Evolutionary conservation across 2,888 invertebrate genomes (phyloP), one percentile per base, ranked within the genome.

Genomic region (Meganola albula): DNA sequence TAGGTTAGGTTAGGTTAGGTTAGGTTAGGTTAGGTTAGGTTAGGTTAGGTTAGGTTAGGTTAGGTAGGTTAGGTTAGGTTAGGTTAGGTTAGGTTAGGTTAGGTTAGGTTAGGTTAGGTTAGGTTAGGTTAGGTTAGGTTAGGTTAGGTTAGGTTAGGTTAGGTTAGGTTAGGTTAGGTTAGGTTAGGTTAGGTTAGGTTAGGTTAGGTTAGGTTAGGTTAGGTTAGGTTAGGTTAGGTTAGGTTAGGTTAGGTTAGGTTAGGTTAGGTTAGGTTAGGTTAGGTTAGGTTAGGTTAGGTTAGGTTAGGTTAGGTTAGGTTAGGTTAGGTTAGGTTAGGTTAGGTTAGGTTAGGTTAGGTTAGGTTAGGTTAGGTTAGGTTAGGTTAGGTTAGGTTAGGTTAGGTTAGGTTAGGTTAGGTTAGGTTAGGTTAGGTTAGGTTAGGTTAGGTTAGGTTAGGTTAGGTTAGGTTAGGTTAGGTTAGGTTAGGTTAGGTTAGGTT

Each of bases 21-120:
- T 37, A 40, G 43, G 40, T 38, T 41, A 39, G 46, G 37, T 37
- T 37, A 37, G 42, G 40, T 34, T 37, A 30, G 33, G 32, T 34
- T 31, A 37, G 41, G 32, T 32, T 31, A 37, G 41, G 37, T 31
- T 31, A 41, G 41, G 41, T n/a, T n/a, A n/a, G n/a, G n/a, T n/a
- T n/a, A n/a, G n/a, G n/a, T n/a, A n/a, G n/a, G n/a, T n/a, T n/a
- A 37, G 43, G 38, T 37, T 32, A 29, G 40, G 40, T 40, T 37
- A 37, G 40, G 40, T 37, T 37, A 37, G 40, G 40, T 40, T 37
- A 40, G 40, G 40, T 40, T 40, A 40, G 40, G 40, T 40, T 40
- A 37, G 37, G 37, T 34, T 37, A 37, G 37, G 37, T 35, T 36
- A 36, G 36, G 40, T 32, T 36, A 36, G 36, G 40, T 32, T 27